Evolutionary conservation across 2,113 vertebrate genomes (phyloP), one percentile per base, ranked within the genome.

Genomic region (Meles meles): DNA sequence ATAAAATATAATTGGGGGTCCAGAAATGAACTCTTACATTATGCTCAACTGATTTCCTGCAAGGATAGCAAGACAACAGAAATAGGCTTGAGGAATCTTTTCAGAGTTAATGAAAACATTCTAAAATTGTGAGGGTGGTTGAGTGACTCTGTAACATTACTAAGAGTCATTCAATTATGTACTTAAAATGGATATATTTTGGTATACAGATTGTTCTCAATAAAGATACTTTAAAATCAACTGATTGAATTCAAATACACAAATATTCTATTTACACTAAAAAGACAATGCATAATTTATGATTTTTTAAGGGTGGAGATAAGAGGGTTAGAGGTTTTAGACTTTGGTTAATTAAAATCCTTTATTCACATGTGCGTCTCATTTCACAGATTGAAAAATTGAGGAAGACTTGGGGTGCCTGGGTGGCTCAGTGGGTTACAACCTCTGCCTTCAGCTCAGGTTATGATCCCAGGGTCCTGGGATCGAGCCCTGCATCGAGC

Each of bases 331-430:
- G 39, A 65, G 31, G 13, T 69, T 89, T 90, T 20, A 67, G 11
- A 77, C 25, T 44, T 94, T 89, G 81, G 76, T 55, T 63, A 79
- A 37, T 80, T 80, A 93, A 86, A 96, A 84, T 72, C 11, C 8
- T 65, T 4, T 91, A 61, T 39, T 77, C 23, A 34, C 74, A 79
- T 83, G n/a, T 61, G 2, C 49, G 6, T 77, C 11, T 65, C 31
- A 76, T 95, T 95, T 97, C 44, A 77, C n/a, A 93, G n/a, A 72
- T 6, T 71, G 29, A 91, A 57, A 93, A 94, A 37, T 31, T 55
- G n/a, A 93, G 29, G 27, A 63, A 18, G 6, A 72, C 17, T 63
- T 52, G 14, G 49, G 14, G 49, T 1, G 13, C 49, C 49, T 52
- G 49, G 49, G 49, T 15, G 49, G 3, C 49, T 52, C 49, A 52